Base-by-base conservation (phyloP, 1,140 invertebrate species). In the Phymorhynchus buccinoides region DNA sequence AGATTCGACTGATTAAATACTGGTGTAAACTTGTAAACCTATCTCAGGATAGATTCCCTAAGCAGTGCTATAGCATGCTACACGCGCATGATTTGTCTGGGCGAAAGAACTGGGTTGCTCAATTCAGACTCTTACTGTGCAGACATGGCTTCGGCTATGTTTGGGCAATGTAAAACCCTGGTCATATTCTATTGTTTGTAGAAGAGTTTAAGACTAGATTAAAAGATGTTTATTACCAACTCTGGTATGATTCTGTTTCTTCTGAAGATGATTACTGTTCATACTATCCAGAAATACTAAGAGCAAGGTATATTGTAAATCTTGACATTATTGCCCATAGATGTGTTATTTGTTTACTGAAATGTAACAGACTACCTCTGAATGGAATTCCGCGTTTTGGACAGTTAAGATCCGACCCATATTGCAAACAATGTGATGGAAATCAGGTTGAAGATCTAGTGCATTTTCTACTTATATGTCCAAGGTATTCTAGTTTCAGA, bases 41-140 rank as follows among this genome's bases (percentile, higher is more conserved):
- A n/a, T 52, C 48, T 52, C 12, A 52, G 12, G 48, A 52, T 52
- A 52, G 48, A 18, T 52, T 14, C 48, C 48, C n/a, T 18, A 37
- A 37, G 68, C 68, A 73, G 27, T 73, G 68, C 68, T 73, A 73
- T 3, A n/a, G 3, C 68, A 73, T 73, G 68, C n/a, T 73, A 73
- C 35, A 0, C 35, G 3, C 35, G n/a, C 68, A 73, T 37, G 68
- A 73, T 73, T 32, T 32, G 68, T 73, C 68, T 16, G 68, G 68
- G n/a, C 68, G 3, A n/a, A 30, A 30, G 0, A 30, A 2, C n/a
- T 73, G 35, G 68, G 68, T n/a, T 37, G 14, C 68, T 16, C 68
- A 37, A 32, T 12, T 73, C 35, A 30, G n/a, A 12, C 35, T 73
- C 9, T 37, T 73, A 73, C 27, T 73, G 27, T 73, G 68, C 35